A percentile compares a stretch with the other conserved stretches of the same genome.
These are phyloP conservation scores for Coluber constrictor DNA, from an alignment of 2,797 vertebrate genomes.

Conservation along the genomic window DNA sequence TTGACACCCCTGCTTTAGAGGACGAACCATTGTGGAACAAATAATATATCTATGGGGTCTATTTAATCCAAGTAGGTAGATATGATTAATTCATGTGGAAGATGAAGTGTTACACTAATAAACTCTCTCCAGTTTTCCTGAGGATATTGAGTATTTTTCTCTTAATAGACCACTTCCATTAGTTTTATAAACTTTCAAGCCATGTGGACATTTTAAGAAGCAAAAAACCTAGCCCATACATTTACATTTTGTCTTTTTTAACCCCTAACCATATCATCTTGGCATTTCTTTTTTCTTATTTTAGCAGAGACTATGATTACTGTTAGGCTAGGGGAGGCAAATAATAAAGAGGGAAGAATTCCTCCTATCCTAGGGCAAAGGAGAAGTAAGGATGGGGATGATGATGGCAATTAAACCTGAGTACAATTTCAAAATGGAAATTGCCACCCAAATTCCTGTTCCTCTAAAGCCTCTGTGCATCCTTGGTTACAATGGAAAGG, in stretches of 20 bases:
- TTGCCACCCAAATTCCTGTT: neutral
- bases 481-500: neutral
- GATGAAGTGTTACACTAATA: neutral
- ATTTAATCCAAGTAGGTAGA: neutral
- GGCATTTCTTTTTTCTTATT: neutral
- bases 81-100: neutral
- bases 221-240: neutral
- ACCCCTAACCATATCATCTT: neutral
- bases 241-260: neutral
- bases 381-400: neutral
- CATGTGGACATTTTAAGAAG: neutral
- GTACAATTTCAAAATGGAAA: neutral
- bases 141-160: neutral
- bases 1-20: neutral
- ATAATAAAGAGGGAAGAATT: neutral
- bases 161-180: neutral
- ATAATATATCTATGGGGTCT: neutral
- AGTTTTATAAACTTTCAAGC: neutral
- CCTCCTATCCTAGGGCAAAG: neutral
- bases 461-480: neutral
- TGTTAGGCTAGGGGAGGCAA: neutral
- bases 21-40: neutral
- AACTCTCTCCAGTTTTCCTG: neutral
- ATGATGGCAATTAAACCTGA: neutral
- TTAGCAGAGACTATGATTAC: neutral